Conservation (phyloP, 2,113 vertebrate species). For the Bos taurus region DNA sequence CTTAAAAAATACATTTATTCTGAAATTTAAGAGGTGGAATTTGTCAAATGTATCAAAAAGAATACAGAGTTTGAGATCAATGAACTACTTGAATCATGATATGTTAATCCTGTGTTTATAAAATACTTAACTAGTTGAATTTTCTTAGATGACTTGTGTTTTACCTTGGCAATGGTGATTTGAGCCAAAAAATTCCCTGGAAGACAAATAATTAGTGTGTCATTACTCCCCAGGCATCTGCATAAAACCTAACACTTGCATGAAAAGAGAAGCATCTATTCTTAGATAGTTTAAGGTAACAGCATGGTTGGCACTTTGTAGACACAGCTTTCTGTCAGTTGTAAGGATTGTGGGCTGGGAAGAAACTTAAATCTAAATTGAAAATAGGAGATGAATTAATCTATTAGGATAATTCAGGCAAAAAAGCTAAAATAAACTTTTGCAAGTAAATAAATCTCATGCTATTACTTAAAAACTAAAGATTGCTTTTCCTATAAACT, state of each 20-base stretch:
- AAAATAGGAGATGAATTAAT: conserved; percentile 20
- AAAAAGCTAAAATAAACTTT: conserved; percentile 27
- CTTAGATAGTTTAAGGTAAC: neutral
- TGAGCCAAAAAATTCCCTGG: neutral
- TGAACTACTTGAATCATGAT: neutral
- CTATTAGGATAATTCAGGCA: neutral
- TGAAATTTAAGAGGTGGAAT: conserved; percentile 45
- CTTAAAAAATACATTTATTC: conserved; percentile 24
- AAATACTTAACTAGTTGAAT: conserved; percentile 8
- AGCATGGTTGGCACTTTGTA: neutral
- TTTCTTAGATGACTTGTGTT: neutral
- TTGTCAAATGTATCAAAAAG: neutral
- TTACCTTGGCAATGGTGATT: neutral
- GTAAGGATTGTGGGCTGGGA: neutral
- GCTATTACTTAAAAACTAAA: neutral
- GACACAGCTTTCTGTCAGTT: neutral
- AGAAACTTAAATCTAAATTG: neutral
- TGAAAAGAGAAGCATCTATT: neutral
- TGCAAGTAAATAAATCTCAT: neutral
- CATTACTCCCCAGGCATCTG: neutral
- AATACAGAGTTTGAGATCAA: neutral
- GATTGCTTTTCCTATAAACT: neutral
- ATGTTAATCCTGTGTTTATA: neutral
- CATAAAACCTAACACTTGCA: neutral
- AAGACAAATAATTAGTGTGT: neutral